These are phyloP conservation scores for Platyrinchus mystaceus DNA, from an alignment of 2,797 vertebrate genomes.

Conservation along the genomic window DNA sequence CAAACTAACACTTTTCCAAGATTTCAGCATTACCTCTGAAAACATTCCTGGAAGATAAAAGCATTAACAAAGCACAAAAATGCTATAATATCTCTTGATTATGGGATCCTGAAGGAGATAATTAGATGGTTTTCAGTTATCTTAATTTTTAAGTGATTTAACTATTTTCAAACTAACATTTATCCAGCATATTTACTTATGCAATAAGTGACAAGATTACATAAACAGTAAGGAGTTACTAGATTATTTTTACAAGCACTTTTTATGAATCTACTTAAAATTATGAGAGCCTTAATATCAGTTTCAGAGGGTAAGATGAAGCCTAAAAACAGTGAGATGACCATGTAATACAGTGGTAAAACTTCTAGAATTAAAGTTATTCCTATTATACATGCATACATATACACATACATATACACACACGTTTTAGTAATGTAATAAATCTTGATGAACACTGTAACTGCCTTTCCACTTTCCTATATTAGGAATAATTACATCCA, in stretches of 20 bases:
- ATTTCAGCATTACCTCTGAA: background rate
- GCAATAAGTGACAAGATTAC: background rate
- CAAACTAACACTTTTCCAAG: background rate
- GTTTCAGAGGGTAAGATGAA: background rate
- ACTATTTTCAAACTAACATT: conserved; percentile 1
- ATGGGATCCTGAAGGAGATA: background rate
- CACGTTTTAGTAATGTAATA: background rate
- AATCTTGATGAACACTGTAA: background rate
- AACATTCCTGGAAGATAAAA: conserved; percentile 2
- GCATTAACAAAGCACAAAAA: background rate
- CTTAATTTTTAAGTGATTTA: background rate
- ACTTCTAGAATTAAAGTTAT: background rate
- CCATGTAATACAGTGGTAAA: background rate
- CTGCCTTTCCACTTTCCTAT: background rate
- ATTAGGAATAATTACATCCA: background rate
- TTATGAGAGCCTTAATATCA: background rate
- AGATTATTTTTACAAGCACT: background rate
- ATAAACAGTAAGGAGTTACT: background rate
- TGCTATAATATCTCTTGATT: background rate
- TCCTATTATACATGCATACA: background rate
- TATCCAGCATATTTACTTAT: background rate
- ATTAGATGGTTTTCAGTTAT: background rate
- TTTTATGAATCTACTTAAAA: background rate
- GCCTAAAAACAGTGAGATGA: background rate
- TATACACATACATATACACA: background rate